phyloP scores from a whole-genome alignment of 1,140 invertebrate species.

The Solenopsis invicta region DNA sequence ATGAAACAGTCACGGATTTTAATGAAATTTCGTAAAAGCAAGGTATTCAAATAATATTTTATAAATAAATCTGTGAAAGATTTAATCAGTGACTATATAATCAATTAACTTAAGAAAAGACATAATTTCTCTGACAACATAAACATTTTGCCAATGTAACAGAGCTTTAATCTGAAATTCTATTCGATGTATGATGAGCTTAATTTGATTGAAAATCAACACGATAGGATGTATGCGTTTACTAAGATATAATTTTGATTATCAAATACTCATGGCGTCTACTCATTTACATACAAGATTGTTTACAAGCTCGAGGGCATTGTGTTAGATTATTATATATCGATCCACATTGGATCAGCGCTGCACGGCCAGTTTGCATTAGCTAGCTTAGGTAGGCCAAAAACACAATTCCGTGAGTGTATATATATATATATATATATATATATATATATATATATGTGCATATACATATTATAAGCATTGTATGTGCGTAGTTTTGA shows the following conservation, averaged over 20 bases:
- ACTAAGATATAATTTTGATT: conserved; percentile 5
- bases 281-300: neutral
- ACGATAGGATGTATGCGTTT: conserved; percentile 13
- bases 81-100: neutral
- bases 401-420: conserved; percentile 72
- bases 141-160: conserved; percentile 5
- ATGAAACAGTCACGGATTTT: neutral
- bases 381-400: conserved; percentile 77
- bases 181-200: neutral
- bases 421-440: neutral
- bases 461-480: conserved; percentile 60
- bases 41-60: conserved; percentile 5
- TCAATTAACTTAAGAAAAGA: neutral
- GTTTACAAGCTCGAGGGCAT: conserved; percentile 6
- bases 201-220: conserved; percentile 3
- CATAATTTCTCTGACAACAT: neutral
- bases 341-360: conserved; percentile 55
- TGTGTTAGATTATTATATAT: conserved; percentile 3
- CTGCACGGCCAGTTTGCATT: conserved; percentile 68
- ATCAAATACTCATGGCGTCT: neutral
- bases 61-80: neutral
- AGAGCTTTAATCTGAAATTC: neutral
- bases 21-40: neutral
- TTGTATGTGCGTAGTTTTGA: conserved; percentile 46
- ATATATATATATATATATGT: conserved; percentile 61